A percentile compares a stretch with the other conserved stretches of the same genome.
phyloP scores from a whole-genome alignment of 2,797 vertebrate species.

The Emys orbicularis region DNA sequence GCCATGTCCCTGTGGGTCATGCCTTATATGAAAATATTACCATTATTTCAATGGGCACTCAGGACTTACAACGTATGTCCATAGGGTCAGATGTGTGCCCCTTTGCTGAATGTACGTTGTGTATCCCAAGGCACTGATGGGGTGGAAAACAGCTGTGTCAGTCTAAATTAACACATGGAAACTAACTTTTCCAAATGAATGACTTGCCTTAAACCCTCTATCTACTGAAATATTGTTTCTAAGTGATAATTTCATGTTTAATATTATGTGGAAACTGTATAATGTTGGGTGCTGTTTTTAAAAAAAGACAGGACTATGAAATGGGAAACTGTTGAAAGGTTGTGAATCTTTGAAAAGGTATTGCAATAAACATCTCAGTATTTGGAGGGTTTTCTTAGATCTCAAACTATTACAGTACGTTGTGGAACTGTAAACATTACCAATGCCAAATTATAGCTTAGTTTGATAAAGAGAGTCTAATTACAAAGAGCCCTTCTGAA shows the following conservation, averaged over 20 bases:
- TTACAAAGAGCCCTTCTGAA: constrained; percentile 50
- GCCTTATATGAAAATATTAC: constrained; percentile 81
- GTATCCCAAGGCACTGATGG: constrained; percentile 78
- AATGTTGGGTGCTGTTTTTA: constrained; percentile 20
- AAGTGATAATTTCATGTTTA: constrained; percentile 70
- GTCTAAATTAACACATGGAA: constrained; percentile 70
- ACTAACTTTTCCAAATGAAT: constrained; percentile 74
- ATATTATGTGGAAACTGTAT: constrained; percentile 27
- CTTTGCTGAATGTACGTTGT: constrained; percentile 79
- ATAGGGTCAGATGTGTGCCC: constrained; percentile 74
- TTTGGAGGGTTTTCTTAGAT: constrained; percentile 80
- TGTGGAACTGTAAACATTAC: constrained; percentile 43
- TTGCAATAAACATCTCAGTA: constrained; percentile 82
- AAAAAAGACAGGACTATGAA: constrained; percentile 40
- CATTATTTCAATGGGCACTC: constrained; percentile 81
- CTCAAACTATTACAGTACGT: constrained; percentile 32
- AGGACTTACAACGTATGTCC: constrained; percentile 79
- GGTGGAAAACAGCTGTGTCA: constrained; percentile 67
- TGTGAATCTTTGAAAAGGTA: constrained; percentile 69
- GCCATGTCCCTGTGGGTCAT: constrained; percentile 82
- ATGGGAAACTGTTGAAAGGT: constrained; percentile 18
- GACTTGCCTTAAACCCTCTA: constrained; percentile 98
- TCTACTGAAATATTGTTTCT: constrained; percentile 80
- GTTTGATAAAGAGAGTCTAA: constrained; percentile 46
- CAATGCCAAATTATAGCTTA: constrained; percentile 70